Conservation (phyloP, 2,888 invertebrate genomes). For the Vannuccia rotundouncinata region DNA sequence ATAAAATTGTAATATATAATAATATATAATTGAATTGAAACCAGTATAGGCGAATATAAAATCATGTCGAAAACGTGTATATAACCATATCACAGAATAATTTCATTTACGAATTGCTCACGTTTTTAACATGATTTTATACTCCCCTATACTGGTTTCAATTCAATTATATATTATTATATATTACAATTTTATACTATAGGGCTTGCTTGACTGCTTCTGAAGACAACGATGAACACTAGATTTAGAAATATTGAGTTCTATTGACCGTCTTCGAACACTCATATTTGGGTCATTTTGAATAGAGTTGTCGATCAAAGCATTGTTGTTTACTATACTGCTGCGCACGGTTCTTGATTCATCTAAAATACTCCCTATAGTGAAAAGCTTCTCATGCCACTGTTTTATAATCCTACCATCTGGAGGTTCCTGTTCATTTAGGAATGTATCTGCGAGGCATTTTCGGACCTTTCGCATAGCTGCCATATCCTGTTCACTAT, state of each 20-base stretch:
- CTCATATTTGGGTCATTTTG: constrained; percentile 26
- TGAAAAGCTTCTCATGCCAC: background rate
- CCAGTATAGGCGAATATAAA: no score
- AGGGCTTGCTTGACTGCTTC: constrained; percentile 17
- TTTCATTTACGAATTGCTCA: no score
- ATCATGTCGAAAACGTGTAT: no score
- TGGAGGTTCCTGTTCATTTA: background rate
- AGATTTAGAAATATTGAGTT: constrained; percentile 23
- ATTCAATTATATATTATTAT: no score
- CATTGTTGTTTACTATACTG: constrained; percentile 16
- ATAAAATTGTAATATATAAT: no score
- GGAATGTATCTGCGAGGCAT: background rate
- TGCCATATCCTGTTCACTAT: background rate
- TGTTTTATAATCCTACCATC: background rate
- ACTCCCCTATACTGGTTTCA: no score
- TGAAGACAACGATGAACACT: constrained; percentile 21
- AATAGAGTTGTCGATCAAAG: constrained; percentile 24
- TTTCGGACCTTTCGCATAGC: background rate
- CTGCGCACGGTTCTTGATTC: constrained; percentile 23
- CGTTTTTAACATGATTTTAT: no score
- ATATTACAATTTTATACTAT: no score
- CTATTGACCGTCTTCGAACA: constrained; percentile 23
- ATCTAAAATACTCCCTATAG: constrained; percentile 21
- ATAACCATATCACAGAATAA: no score
- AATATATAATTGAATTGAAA: no score